Percentiles rank a stretch among this genome's conserved stretches.
These are phyloP conservation scores for Pithys albifrons DNA, from an alignment of 2,113 vertebrate species.

Conservation along the genomic window DNA sequence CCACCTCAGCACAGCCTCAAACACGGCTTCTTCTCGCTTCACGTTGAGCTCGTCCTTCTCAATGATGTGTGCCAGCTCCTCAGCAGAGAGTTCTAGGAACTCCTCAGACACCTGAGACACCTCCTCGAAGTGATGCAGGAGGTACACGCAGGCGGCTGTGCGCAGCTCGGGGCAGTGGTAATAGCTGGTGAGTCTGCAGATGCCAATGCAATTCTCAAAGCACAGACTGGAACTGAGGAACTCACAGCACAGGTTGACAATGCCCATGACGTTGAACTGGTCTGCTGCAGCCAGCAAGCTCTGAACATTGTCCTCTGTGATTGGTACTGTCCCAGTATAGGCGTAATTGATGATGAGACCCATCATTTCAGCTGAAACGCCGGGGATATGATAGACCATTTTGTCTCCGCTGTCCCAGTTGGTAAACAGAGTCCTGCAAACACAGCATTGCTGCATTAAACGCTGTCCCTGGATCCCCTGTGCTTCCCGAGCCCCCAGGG, in stretches of 20 bases:
- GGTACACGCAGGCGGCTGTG: conserved; percentile 73
- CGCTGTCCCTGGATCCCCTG: neutral
- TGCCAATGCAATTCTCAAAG: conserved; percentile 80
- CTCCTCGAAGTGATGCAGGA: conserved; percentile 83
- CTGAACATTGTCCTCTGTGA: conserved; percentile 75
- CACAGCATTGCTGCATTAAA: neutral
- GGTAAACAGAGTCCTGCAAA: conserved; percentile 78
- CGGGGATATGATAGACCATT: conserved; percentile 74
- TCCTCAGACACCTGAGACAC: conserved; percentile 71
- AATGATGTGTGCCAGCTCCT: conserved; percentile 76
- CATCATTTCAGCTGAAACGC: conserved; percentile 79
- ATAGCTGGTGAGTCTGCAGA: conserved; percentile 77
- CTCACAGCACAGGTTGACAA: conserved; percentile 73
- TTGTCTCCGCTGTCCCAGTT: conserved; percentile 75
- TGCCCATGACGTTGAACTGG: conserved; percentile 74
- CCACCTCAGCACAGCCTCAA: conserved; percentile 82
- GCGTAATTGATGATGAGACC: conserved; percentile 79
- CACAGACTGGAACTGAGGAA: conserved; percentile 78
- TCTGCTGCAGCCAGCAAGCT: conserved; percentile 76
- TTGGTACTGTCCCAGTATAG: conserved; percentile 72
- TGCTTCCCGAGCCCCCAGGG: neutral
- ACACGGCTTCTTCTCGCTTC: conserved; percentile 76
- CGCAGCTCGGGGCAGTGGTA: conserved; percentile 70
- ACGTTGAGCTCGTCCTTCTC: conserved; percentile 79
- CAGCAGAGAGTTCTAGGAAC: conserved; percentile 77